Evolutionary conservation across 2,888 invertebrate genomes (phyloP).

Genomic region (Synanthedon tipuliformis): DNA sequence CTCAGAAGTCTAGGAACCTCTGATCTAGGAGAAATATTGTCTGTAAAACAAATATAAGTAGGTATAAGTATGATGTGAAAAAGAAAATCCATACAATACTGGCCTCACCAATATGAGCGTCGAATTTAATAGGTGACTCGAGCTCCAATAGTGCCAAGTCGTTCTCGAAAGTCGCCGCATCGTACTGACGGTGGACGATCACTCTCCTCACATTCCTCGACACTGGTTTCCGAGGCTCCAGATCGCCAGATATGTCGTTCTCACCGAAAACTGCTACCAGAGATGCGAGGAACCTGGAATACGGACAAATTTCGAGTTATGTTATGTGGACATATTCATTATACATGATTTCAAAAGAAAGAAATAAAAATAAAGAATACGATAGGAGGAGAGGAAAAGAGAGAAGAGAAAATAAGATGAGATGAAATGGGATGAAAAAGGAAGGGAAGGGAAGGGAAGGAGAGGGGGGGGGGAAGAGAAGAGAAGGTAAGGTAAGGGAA

Average conservation of each 20-base stretch:
- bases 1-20: too few relatives aligned
- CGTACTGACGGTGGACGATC: constrained; percentile 89
- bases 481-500: too few relatives aligned
- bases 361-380: not conserved
- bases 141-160: constrained; percentile 89
- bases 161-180: constrained; percentile 91
- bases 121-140: constrained; percentile 84
- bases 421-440: too few relatives aligned
- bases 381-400: too few relatives aligned
- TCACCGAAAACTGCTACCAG: constrained; percentile 92
- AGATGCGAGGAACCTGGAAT: constrained; percentile 83
- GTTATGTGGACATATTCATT: not conserved
- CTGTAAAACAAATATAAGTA: too few relatives aligned
- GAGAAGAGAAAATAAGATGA: not conserved
- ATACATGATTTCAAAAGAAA: constrained; percentile 2
- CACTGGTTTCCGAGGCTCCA: constrained; percentile 80
- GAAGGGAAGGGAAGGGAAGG: too few relatives aligned
- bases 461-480: too few relatives aligned
- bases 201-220: constrained; percentile 88
- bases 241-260: constrained; percentile 87
- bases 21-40: too few relatives aligned
- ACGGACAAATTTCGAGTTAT: too few relatives aligned
- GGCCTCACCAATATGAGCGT: constrained; percentile 81
- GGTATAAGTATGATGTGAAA: too few relatives aligned
- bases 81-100: too few relatives aligned